Evolutionary conservation across 2,888 invertebrate species (phyloP), one percentile per base, ranked within the genome.

Genomic region (Drosophila merina): DNA sequence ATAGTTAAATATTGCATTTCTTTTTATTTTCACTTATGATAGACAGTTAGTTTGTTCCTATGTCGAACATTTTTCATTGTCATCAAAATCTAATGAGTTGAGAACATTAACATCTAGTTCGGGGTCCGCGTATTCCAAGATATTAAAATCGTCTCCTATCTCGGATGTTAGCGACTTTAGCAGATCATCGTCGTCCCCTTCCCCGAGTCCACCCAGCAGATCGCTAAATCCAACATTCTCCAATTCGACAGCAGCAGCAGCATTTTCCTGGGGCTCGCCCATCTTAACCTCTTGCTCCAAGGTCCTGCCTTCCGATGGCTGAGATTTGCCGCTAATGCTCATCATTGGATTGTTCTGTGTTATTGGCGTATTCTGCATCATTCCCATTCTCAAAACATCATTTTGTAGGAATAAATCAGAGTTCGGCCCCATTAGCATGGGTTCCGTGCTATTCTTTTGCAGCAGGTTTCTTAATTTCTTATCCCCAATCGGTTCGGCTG

Each of bases 71-170:
- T 85, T 85, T 59, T 85, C 88, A 49, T 79, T 90, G 77, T 96
- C 96, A 71, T 96, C 96, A 68, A 96, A 93, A 90, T 97, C 97
- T 55, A 97, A 92, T 64, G 96, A 95, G 89, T 97, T 97, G 57
- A 98, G 93, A 77, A 98, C 96, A 88, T 97, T 97, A 69, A 95
- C 95, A 77, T 97, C 97, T 56, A 98, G 92, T 92, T 98, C 98
- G 0, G 98, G 97, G 93, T 98, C 98, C 0, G 97, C 98, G 91
- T 98, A 98, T 91, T 98, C 97, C 74, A 98, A 92, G 86, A 98
- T 97, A 91, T 98, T 98, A 92, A 98, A 98, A 92, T 98, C 98
- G 70, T 96, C 96, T 4, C 97, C 97, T 93, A 97, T 96, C 92
- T 97, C 97, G n/a, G 96, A 96, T 86, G 93, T 92, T 42, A 94